Percentiles rank a stretch among this genome's conserved stretches.
Conservation (phyloP, 2,113 vertebrate genomes). For the Cyphomyrus discorhynchus region DNA sequence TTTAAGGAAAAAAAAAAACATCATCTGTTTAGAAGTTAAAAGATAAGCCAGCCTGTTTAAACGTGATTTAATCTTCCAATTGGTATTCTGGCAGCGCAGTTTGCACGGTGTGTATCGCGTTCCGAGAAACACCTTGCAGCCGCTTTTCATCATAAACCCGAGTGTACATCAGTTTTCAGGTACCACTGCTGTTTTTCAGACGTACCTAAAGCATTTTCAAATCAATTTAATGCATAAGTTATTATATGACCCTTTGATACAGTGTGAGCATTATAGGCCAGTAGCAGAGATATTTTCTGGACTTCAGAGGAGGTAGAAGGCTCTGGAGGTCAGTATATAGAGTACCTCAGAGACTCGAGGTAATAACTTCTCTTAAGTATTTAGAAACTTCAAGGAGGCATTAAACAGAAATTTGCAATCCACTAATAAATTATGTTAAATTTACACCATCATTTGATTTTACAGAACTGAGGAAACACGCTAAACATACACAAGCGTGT, state of each 20-base stretch:
- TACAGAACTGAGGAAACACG: background rate
- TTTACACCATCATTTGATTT: background rate
- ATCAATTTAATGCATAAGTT: conserved; percentile 43
- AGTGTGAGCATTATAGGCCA: conserved; percentile 32
- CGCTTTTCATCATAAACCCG: conserved; percentile 22
- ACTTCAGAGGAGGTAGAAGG: conserved; percentile 25
- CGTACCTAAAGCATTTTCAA: conserved; percentile 30
- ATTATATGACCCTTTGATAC: conserved; percentile 38
- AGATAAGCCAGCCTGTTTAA: background rate
- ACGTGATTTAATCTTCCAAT: background rate
- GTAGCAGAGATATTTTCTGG: conserved; percentile 25
- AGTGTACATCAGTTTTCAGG: conserved; percentile 9
- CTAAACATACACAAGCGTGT: background rate
- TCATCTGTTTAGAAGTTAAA: background rate
- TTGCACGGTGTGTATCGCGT: background rate
- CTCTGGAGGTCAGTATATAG: conserved; percentile 26
- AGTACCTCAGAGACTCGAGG: conserved; percentile 8
- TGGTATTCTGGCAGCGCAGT: background rate
- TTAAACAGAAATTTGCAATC: background rate
- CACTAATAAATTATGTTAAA: conserved; percentile 1
- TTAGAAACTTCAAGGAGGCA: conserved; percentile 29
- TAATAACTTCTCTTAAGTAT: conserved; percentile 31
- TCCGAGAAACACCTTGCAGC: background rate
- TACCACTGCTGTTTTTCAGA: conserved; percentile 16
- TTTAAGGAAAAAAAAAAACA: background rate